phyloP scores from a whole-genome alignment of 1,140 invertebrate species.

The Coptotermes formosanus region DNA sequence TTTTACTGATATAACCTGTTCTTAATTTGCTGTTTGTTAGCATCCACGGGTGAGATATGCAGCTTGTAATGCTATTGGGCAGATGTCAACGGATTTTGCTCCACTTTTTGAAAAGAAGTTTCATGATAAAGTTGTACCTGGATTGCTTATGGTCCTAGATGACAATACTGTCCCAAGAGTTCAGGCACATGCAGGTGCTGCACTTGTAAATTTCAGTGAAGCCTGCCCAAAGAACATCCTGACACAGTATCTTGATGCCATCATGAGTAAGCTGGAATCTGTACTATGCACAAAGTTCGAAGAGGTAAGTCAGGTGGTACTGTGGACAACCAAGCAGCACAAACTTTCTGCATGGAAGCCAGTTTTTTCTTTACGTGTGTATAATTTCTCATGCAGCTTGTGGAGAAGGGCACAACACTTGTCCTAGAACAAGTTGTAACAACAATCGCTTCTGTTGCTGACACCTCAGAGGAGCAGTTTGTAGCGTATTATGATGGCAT shows the following conservation, averaged over 20 bases:
- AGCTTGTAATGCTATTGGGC: slow-evolving; percentile 98
- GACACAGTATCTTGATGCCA: slow-evolving; percentile 82
- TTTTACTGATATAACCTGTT: too few species aligned
- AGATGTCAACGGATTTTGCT: slow-evolving; percentile 99
- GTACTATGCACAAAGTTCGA: slow-evolving; percentile 92
- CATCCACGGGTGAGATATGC: slow-evolving; percentile 94
- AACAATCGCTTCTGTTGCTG: slow-evolving; percentile 98
- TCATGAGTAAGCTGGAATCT: slow-evolving; percentile 88
- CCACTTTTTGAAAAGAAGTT: slow-evolving; percentile 97
- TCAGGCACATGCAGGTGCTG: slow-evolving; percentile 88
- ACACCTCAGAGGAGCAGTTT: slow-evolving; percentile 97
- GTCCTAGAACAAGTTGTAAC: slow-evolving; percentile 97
- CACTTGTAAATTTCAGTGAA: slow-evolving; percentile 98
- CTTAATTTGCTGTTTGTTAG: slow-evolving; percentile 45
- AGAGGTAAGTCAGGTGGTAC: slow-evolving; percentile 57
- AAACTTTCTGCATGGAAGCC: background rate
- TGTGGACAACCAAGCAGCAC: background rate
- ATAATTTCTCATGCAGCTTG: slow-evolving; percentile 57
- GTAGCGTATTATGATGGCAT: slow-evolving; percentile 78
- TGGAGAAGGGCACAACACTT: slow-evolving; percentile 91
- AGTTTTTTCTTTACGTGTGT: background rate
- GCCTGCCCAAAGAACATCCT: slow-evolving; percentile 96
- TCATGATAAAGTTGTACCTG: slow-evolving; percentile 90
- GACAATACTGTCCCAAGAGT: slow-evolving; percentile 91
- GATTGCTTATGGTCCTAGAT: slow-evolving; percentile 85